Evolutionary conservation across 2,888 invertebrate species (phyloP), one percentile per base, ranked within the genome.

Genomic region (Cosmorhoe ocellata): DNA sequence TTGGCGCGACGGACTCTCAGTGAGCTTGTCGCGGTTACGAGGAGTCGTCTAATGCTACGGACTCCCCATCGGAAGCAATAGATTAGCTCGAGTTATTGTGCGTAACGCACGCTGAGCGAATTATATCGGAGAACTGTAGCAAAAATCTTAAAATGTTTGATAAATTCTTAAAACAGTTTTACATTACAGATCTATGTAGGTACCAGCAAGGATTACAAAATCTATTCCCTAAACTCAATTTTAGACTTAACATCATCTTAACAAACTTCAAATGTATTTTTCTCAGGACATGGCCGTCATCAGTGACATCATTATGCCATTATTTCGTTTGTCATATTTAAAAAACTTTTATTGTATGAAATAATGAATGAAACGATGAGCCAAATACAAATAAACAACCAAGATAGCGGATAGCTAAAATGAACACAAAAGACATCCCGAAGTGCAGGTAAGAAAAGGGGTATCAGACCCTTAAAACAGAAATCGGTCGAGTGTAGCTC

Each of bases 401-500:
- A 64, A 61, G 70, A 67, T 60, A 66, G 56, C 66, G 58, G 46
- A 58, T 55, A 58, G 45, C 56, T 64, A 66, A 67, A 67, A 67
- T 57, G 67, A 67, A 65, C 60, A 66, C 68, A 69, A 72, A 66
- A 69, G 69, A 69, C 66, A 71, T 63, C 62, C 49, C 41, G 54
- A 40, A 42, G 58, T 67, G 69, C 86, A 88, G 86, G 87, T 86
- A 87, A 82, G 79, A 79, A 79, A 82, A 83, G 79, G 80, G 82
- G 75, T 81, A 71, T 66, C 65, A 63, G 56, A 49, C 56, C 53
- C 79, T 74, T 74, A 71, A 74, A 76, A 75, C 74, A 67, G 74
- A 69, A 75, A 67, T 74, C 74, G 81, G 80, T 74, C 80, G 80
- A 76, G 68, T 69, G 77, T 86, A 66, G 83, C 86, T 85, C 79